Evolutionary conservation across 2,888 invertebrate genomes (phyloP).

Genomic region (Tipula lateralis): DNA sequence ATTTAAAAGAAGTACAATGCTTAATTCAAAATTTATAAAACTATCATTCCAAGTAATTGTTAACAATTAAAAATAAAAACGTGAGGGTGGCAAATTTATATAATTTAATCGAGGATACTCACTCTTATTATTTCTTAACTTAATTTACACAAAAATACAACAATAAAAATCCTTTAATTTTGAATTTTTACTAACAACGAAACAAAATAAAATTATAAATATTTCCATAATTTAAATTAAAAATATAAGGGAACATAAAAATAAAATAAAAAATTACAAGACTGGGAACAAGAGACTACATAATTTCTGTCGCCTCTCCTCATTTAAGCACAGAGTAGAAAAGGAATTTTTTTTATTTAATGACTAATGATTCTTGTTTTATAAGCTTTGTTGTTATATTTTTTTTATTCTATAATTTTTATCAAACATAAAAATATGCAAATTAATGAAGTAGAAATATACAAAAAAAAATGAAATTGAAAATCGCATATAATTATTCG

Average conservation of each 20-base stretch:
- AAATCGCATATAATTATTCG: slow-evolving; percentile 30
- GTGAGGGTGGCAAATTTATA: background rate
- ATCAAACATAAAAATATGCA: slow-evolving; percentile 29
- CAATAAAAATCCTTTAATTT: background rate
- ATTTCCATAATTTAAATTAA: slow-evolving; percentile 28
- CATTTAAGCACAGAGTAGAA: background rate
- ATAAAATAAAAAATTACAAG: background rate
- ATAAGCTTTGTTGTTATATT: slow-evolving; percentile 24
- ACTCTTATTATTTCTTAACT: background rate
- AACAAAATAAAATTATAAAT: slow-evolving; percentile 27
- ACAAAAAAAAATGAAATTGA: slow-evolving; percentile 28
- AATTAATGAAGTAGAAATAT: slow-evolving; percentile 26
- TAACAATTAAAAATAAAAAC: background rate
- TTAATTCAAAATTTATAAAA: background rate
- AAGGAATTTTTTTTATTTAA: slow-evolving; percentile 15
- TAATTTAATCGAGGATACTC: slow-evolving; percentile 11
- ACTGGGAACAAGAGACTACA: slow-evolving; percentile 24
- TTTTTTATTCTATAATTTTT: slow-evolving; percentile 25
- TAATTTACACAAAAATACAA: background rate
- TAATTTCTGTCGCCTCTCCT: slow-evolving; percentile 29
- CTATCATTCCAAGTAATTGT: background rate
- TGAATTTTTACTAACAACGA: background rate
- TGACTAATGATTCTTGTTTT: slow-evolving; percentile 30
- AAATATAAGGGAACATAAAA: slow-evolving; percentile 26
- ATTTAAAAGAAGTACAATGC: background rate